Conservation (phyloP, 2,113 vertebrate species). For the Poeciliopsis turrubarensis region DNA sequence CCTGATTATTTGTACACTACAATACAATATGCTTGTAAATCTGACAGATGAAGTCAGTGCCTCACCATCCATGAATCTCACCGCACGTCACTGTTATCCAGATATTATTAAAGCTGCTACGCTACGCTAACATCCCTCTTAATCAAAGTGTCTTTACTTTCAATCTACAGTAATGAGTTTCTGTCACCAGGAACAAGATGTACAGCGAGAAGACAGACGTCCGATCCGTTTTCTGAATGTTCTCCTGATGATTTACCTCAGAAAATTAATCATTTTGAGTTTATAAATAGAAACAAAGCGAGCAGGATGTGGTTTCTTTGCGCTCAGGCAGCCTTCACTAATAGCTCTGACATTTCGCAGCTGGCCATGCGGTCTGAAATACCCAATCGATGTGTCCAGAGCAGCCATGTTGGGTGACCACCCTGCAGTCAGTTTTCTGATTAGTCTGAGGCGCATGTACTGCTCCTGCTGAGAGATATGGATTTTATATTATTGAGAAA, state of each 20-base stretch:
- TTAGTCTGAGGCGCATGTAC: slow-evolving; percentile 25
- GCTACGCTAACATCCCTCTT: slow-evolving; percentile 49
- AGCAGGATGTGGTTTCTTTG: background rate
- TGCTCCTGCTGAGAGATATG: slow-evolving; percentile 31
- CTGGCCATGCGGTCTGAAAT: background rate
- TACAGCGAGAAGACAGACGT: slow-evolving; percentile 27
- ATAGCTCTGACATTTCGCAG: slow-evolving; percentile 47
- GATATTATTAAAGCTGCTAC: slow-evolving; percentile 62
- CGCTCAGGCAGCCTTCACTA: background rate
- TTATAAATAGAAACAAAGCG: slow-evolving; percentile 15
- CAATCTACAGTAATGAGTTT: slow-evolving; percentile 73
- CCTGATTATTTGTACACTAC: too few relatives aligned
- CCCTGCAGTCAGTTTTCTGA: slow-evolving; percentile 20
- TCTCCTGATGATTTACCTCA: slow-evolving; percentile 8
- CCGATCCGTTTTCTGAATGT: background rate
- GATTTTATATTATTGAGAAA: slow-evolving; percentile 51
- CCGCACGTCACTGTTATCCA: too few relatives aligned
- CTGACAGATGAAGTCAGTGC: too few relatives aligned
- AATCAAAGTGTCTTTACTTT: slow-evolving; percentile 69
- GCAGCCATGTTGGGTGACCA: slow-evolving; percentile 11
- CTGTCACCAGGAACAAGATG: slow-evolving; percentile 62
- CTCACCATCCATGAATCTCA: too few relatives aligned
- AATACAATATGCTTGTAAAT: too few relatives aligned
- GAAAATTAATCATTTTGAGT: slow-evolving; percentile 15
- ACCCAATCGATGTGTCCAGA: slow-evolving; percentile 32